phyloP scores from a whole-genome alignment of 92 coral and sea anemone species.

The Epizoanthus illoricatus region DNA sequence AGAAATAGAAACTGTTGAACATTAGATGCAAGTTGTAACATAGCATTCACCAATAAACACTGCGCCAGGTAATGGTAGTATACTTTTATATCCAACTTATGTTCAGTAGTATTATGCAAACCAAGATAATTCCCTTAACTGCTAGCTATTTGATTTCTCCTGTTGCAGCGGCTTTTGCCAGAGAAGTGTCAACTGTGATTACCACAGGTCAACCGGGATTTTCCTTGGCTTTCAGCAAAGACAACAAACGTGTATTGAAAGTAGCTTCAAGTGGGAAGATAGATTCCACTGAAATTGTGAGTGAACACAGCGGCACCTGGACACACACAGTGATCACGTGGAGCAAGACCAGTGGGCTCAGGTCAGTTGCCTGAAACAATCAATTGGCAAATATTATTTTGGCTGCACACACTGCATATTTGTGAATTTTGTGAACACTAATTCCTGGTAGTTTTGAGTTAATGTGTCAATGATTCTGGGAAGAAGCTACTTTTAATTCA shows the following conservation, averaged over 20 bases:
- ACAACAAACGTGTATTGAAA: neutral
- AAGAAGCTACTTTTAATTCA: too few species aligned
- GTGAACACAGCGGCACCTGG: neutral
- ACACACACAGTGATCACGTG: neutral
- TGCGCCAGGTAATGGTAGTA: too few species aligned
- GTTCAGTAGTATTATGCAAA: too few species aligned
- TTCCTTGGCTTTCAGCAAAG: neutral
- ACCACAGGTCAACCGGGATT: neutral
- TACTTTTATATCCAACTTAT: too few species aligned
- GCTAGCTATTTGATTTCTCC: neutral
- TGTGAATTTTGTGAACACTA: too few species aligned
- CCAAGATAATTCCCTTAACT: too few species aligned
- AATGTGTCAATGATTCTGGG: too few species aligned
- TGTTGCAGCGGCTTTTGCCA: neutral
- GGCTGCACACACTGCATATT: too few species aligned
- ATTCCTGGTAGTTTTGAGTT: too few species aligned
- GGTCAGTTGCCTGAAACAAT: neutral
- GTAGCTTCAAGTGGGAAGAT: neutral
- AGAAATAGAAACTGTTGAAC: too few species aligned
- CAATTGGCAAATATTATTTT: neutral
- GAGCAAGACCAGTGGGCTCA: neutral
- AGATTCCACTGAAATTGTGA: neutral
- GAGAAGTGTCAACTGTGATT: neutral
- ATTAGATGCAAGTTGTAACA: too few species aligned
- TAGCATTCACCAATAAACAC: too few species aligned